A percentile compares a stretch with the other conserved stretches of the same genome.
Evolutionary conservation across 2,113 vertebrate genomes (phyloP).

Genomic region (Pseudolaguvia tuberculata): DNA sequence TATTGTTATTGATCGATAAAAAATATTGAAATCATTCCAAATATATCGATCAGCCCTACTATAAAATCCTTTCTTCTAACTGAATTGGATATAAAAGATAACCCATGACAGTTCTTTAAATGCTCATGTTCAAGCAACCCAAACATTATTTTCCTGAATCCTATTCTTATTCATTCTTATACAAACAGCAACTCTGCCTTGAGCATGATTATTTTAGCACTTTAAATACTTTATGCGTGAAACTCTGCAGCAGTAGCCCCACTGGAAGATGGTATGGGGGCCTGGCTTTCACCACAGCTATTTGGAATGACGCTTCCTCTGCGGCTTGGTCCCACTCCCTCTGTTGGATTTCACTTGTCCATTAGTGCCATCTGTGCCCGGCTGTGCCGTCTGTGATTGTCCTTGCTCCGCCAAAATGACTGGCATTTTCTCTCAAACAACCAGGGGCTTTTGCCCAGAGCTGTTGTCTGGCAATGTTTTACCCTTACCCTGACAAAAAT

Average conservation of each 20-base stretch:
- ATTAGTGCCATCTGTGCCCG: slow-evolving; percentile 99
- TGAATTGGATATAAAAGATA: neutral
- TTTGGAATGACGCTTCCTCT: slow-evolving; percentile 83
- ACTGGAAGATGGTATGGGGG: slow-evolving; percentile 69
- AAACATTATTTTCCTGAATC: neutral
- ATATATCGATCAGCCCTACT: neutral
- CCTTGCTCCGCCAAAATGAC: slow-evolving; percentile 83
- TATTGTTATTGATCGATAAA: no score
- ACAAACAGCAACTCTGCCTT: slow-evolving; percentile 55
- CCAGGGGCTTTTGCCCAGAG: slow-evolving; percentile 69
- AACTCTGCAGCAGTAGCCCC: slow-evolving; percentile 69
- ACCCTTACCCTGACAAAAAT: slow-evolving; percentile 62
- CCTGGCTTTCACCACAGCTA: slow-evolving; percentile 82
- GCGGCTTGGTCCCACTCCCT: slow-evolving; percentile 83
- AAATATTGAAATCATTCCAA: no score
- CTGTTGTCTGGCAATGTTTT: slow-evolving; percentile 72
- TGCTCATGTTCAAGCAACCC: neutral
- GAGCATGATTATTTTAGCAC: slow-evolving; percentile 67
- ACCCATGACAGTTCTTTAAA: neutral
- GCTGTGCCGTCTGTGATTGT: slow-evolving; percentile 89
- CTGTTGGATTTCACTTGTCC: slow-evolving; percentile 97
- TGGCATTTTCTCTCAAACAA: slow-evolving; percentile 91
- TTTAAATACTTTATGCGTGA: slow-evolving; percentile 66
- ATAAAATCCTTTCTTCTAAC: neutral
- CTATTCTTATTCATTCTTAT: slow-evolving; percentile 55